Evolutionary conservation across 2,888 invertebrate genomes (phyloP).

Genomic region (Zygogramma bicolorata): DNA sequence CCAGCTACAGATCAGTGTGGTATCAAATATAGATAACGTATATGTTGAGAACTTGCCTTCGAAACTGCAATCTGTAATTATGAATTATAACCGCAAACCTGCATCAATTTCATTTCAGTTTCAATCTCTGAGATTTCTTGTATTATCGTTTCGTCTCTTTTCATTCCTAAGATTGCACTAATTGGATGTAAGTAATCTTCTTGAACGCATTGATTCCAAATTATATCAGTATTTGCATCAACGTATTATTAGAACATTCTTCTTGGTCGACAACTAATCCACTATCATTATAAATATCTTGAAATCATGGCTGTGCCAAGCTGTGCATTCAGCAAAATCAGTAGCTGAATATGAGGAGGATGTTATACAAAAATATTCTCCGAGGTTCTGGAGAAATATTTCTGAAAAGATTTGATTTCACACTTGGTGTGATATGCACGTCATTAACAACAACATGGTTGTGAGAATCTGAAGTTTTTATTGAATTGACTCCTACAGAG

Average conservation of each 20-base stretch:
- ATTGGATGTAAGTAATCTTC: constrained; percentile 24
- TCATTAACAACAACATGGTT: too few relatives aligned
- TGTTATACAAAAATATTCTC: too few relatives aligned
- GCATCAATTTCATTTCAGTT: constrained; percentile 39
- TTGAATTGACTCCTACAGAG: too few relatives aligned
- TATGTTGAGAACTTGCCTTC: constrained; percentile 34
- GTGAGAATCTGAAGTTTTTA: too few relatives aligned
- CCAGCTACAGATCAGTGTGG: constrained; percentile 35
- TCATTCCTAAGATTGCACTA: constrained; percentile 21
- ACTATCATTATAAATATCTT: constrained; percentile 4
- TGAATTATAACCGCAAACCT: constrained; percentile 49
- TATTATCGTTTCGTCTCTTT: constrained; percentile 31
- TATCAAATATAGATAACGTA: constrained; percentile 41
- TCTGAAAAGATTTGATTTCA: too few relatives aligned
- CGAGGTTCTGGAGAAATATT: too few relatives aligned
- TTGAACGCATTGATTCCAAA: background rate
- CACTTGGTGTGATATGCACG: too few relatives aligned
- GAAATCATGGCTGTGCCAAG: too few relatives aligned
- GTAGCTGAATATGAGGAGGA: too few relatives aligned
- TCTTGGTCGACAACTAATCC: background rate
- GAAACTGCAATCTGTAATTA: constrained; percentile 50
- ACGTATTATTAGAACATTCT: background rate
- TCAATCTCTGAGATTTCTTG: constrained; percentile 31
- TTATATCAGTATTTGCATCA: constrained; percentile 2
- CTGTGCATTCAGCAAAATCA: too few relatives aligned